phyloP scores from a whole-genome alignment of 2,113 vertebrate genomes.

The Clinocottus analis region DNA sequence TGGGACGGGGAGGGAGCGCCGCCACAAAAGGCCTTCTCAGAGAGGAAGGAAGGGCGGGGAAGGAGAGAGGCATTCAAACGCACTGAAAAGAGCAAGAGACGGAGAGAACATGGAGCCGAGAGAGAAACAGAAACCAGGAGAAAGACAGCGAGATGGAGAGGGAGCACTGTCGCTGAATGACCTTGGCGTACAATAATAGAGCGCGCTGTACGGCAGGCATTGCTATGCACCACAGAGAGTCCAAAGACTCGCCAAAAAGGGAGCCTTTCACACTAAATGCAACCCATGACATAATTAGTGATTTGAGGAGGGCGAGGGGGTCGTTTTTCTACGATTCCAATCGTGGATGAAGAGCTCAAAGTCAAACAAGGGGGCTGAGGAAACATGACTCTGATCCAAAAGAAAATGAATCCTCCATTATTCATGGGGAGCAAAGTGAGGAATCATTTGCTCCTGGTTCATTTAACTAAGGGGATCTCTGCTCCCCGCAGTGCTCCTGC shows the following conservation, averaged over 20 bases:
- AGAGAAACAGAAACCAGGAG: constrained; percentile 38
- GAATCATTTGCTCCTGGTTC: constrained; percentile 59
- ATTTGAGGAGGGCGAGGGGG: neutral
- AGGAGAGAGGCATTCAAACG: constrained; percentile 37
- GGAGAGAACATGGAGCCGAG: constrained; percentile 23
- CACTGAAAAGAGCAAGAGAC: constrained; percentile 49
- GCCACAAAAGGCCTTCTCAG: constrained; percentile 46
- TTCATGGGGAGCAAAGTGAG: constrained; percentile 62
- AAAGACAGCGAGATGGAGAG: constrained; percentile 35
- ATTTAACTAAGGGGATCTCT: constrained; percentile 35
- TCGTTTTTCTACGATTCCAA: constrained; percentile 40
- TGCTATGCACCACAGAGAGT: constrained; percentile 32
- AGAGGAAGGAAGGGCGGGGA: constrained; percentile 39
- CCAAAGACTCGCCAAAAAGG: constrained; percentile 7
- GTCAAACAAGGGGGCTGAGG: constrained; percentile 40
- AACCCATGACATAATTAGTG: constrained; percentile 42
- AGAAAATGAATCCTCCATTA: constrained; percentile 66
- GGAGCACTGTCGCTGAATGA: constrained; percentile 51
- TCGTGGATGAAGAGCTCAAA: constrained; percentile 54
- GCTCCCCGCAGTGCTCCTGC: constrained; percentile 24
- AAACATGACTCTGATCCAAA: constrained; percentile 55
- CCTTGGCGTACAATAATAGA: constrained; percentile 63
- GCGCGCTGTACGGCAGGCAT: constrained; percentile 20
- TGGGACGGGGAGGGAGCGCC: constrained; percentile 59
- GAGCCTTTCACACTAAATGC: constrained; percentile 39